Evolutionary conservation across 2,888 invertebrate genomes (phyloP), one percentile per base, ranked within the genome.

Genomic region (Molorchus minor): DNA sequence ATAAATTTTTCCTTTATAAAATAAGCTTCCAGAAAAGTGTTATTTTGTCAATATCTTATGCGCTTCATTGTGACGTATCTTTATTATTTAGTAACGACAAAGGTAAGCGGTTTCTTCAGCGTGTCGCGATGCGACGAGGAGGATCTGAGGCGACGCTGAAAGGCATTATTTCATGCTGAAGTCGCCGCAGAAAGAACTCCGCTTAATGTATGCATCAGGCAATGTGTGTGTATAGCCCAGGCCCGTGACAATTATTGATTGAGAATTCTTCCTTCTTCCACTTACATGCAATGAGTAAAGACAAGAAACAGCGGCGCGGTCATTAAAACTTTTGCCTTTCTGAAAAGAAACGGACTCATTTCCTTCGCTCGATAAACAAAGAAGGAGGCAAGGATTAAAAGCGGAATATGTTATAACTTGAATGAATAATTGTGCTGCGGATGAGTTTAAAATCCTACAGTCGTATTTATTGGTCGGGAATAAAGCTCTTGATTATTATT

Each of bases 221-320:
- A 60, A 63, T 64, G 65, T 69, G 61, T 66, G 62, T 69, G 58
- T 64, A 58, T 35, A 64, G 71, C 71, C 74, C 71, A n/a, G 71
- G 69, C 72, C 85, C 85, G 85, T 86, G 86, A 86, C 86, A 86
- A 86, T 86, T 86, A 86, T 86, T 85, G 86, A 86, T 86, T 86
- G 85, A 85, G 85, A 85, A 86, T 85, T 86, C 85, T 85, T 85
- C 85, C 85, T 84, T 77, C 76, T 76, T 77, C 76, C 72, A 73
- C 77, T 77, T 77, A 75, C 76, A 78, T 77, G 76, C 76, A 78
- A 77, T 75, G 75, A 76, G 77, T 71, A 77, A 77, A 77, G 76
- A 77, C 77, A 77, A 66, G 66, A 66, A 63, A 55, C 69, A 49
- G 38, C 54, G 54, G 73, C 71, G 68, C 75, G 77, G 79, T 80